Percentiles rank a stretch among this genome's conserved stretches.
Conservation (phyloP, 1,140 invertebrate species). For the Drosophila malerkotliana region DNA sequence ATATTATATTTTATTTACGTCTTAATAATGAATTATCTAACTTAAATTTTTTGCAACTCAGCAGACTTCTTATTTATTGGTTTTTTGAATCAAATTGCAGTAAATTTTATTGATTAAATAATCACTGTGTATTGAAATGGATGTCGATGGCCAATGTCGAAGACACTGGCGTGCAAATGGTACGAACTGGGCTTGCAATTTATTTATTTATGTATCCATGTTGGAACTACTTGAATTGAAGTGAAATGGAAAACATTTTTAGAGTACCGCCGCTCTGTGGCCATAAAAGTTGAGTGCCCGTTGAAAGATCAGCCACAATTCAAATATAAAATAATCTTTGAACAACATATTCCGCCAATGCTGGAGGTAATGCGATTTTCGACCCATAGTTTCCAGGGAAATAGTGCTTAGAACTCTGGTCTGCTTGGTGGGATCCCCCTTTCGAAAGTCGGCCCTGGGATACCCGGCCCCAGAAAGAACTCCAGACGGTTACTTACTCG, state of each 20-base stretch:
- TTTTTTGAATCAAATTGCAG: background rate
- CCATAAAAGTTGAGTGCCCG: slow-evolving; percentile 56
- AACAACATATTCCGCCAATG: background rate
- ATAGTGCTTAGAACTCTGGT: background rate
- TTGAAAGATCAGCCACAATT: slow-evolving; percentile 58
- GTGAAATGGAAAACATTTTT: slow-evolving; percentile 41
- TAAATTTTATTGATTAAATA: background rate
- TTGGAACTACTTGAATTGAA: slow-evolving; percentile 37
- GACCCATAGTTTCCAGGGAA: background rate
- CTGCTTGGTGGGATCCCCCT: background rate
- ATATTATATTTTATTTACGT: slow-evolving; percentile 1
- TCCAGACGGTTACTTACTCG: background rate
- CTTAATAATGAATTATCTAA: background rate
- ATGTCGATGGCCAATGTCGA: slow-evolving; percentile 8
- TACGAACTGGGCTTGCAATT: slow-evolving; percentile 39
- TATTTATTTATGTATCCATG: slow-evolving; percentile 45
- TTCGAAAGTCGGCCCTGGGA: slow-evolving; percentile 1
- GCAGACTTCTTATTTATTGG: background rate
- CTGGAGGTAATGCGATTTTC: background rate
- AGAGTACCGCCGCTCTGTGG: slow-evolving; percentile 26
- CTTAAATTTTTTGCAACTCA: background rate
- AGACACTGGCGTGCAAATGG: slow-evolving; percentile 32
- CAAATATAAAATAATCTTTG: slow-evolving; percentile 17
- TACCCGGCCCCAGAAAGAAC: background rate
- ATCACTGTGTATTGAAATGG: slow-evolving; percentile 23